Percentiles rank a stretch among this genome's conserved stretches.
phyloP scores from a whole-genome alignment of 2,797 vertebrate genomes.

The Pseudomugil gertrudae region DNA sequence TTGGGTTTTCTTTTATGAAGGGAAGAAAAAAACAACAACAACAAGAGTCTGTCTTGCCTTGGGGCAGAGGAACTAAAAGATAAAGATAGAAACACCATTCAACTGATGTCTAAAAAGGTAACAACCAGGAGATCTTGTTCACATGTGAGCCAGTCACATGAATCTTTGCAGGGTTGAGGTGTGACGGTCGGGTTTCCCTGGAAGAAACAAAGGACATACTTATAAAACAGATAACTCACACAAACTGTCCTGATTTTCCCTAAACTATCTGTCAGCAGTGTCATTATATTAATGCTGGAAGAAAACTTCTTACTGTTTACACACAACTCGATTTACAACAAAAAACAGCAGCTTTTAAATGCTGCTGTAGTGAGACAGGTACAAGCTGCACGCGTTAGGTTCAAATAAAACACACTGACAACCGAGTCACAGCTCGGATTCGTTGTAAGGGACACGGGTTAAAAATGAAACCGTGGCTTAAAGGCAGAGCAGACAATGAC shows the following conservation, averaged over 20 bases:
- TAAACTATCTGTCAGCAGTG: neutral
- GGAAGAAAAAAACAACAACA: slow-evolving; percentile 29
- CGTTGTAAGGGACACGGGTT: neutral
- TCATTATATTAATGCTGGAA: neutral
- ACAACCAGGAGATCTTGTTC: slow-evolving; percentile 81
- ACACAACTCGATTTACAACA: neutral
- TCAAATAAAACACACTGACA: neutral
- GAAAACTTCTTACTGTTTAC: neutral
- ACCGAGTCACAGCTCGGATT: neutral
- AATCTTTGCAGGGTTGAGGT: slow-evolving; percentile 87
- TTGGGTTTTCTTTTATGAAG: slow-evolving; percentile 66
- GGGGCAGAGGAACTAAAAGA: slow-evolving; percentile 82
- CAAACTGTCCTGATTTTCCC: neutral
- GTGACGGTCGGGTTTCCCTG: slow-evolving; percentile 85
- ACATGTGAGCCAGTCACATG: slow-evolving; percentile 96
- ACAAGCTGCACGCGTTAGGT: too few relatives aligned
- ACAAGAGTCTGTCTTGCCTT: slow-evolving; percentile 80
- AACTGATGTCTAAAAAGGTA: slow-evolving; percentile 94
- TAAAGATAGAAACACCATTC: slow-evolving; percentile 94
- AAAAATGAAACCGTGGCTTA: neutral
- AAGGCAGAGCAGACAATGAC: neutral
- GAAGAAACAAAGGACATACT: slow-evolving; percentile 25
- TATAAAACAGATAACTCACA: slow-evolving; percentile 2
- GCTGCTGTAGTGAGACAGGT: too few relatives aligned
- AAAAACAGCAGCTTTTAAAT: neutral